Evolutionary conservation across 1,140 invertebrate genomes (phyloP).

Genomic region (Drosophila melanica): DNA sequence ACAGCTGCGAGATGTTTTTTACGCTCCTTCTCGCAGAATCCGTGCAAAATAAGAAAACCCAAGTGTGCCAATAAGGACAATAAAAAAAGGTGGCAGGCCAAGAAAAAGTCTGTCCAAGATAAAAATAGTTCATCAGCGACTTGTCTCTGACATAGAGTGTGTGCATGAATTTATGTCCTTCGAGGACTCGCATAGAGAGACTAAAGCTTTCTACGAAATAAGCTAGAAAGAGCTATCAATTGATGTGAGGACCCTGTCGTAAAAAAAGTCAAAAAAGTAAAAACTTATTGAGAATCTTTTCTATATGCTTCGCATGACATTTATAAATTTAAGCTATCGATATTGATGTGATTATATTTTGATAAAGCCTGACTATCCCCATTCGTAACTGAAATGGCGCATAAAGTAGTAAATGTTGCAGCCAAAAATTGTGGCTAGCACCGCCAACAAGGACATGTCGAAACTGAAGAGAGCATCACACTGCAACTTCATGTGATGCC

Average conservation of each 20-base stretch:
- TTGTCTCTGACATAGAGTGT: not conserved
- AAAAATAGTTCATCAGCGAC: not conserved
- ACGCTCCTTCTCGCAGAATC: slow-evolving; percentile 27
- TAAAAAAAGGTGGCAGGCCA: slow-evolving; percentile 45
- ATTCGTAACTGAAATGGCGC: not conserved
- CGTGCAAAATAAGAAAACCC: slow-evolving; percentile 40
- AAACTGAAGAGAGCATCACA: slow-evolving; percentile 43
- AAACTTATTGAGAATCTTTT: slow-evolving; percentile 44
- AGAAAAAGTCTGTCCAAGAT: slow-evolving; percentile 10
- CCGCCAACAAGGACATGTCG: slow-evolving; percentile 52
- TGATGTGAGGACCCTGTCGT: too few species aligned
- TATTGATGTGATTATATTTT: slow-evolving; percentile 13
- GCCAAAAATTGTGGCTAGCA: slow-evolving; percentile 45
- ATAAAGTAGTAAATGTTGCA: slow-evolving; percentile 55
- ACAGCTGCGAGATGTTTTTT: not conserved
- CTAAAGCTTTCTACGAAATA: not conserved
- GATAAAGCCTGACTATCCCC: slow-evolving; percentile 9
- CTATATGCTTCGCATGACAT: not conserved
- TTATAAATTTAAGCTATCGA: slow-evolving; percentile 33
- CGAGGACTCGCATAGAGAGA: not conserved
- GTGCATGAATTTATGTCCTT: accelerated
- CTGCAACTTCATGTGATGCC: not conserved
- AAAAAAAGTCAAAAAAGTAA: too few species aligned
- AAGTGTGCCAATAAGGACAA: slow-evolving; percentile 16
- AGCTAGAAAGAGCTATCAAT: slow-evolving; percentile 35